Base-by-base conservation (phyloP, 2,888 invertebrate species). In the Amphimallon solstitiale region DNA sequence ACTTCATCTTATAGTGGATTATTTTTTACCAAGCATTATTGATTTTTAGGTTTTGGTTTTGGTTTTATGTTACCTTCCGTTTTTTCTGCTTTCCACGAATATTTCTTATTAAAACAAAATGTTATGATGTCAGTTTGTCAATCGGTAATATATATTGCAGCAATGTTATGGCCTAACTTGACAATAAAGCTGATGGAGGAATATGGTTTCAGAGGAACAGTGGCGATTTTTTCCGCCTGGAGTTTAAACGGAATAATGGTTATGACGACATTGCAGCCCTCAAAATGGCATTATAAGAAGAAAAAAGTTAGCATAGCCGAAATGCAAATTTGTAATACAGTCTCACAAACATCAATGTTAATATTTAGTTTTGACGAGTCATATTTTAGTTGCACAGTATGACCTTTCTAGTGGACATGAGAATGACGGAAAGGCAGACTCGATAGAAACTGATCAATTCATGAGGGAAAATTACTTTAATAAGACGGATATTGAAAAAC, bases 41-140 rank as follows among this genome's bases (percentile, higher is more conserved):
- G 1, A 9, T 12, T 81, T 35, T 75, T 83, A 87, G 92, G 92
- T 17, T 81, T 89, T n/a, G 92, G 91, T 2, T 87, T 91, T 60
- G 92, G 92, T 0, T 82, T 92, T 0, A 88, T 92, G 83, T 84
- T 91, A 66, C 91, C 92, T 37, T 87, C 92, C 1, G 86, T 88
- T 46, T 90, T 89, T 70, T 89, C 91, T 1, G 88, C 89, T 5
- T 90, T 92, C 73, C 92, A 92, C 74, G 86, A 88, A 68, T 92
- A 91, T 74, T 92, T 92, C 74, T 87, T 89, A 0, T 86, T 87
- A 73, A 89, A 86, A 74, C 84, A 91, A 4, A 88, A 89, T 0
- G 85, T 89, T 59, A 89, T 92, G 84, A 92, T 92, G 90, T 89
- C 90, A 65, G 85, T 89, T 10, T 87, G 90, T 9, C 92, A 92